phyloP scores from a whole-genome alignment of 2,797 vertebrate genomes.

The Lutjanus argentimaculatus region DNA sequence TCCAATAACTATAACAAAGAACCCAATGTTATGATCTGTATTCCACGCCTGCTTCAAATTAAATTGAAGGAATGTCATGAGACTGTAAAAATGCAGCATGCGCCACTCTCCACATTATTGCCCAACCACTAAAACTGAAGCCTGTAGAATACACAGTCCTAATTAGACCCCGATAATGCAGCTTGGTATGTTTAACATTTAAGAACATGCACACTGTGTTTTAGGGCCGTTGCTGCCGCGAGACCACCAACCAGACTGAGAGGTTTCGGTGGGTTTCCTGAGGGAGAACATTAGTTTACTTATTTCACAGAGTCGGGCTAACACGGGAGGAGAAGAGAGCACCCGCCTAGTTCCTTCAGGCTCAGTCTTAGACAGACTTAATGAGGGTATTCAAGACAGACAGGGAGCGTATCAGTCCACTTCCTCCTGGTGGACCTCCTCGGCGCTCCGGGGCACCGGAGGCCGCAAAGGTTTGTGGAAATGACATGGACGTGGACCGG shows the following conservation, averaged over 20 bases:
- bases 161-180: conserved; percentile 70
- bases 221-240: conserved; percentile 36
- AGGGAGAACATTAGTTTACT: conserved; percentile 63
- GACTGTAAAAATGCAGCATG: conserved; percentile 82
- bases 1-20: conserved; percentile 79
- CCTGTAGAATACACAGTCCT: conserved; percentile 63
- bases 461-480: conserved; percentile 54
- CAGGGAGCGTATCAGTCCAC: conserved; percentile 61
- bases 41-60: conserved; percentile 84
- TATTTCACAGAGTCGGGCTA: conserved; percentile 60
- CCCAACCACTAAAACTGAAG: conserved; percentile 74
- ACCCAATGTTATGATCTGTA: conserved; percentile 77
- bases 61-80: conserved; percentile 84
- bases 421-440: conserved; percentile 64
- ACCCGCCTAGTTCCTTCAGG: conserved; percentile 54
- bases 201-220: conserved; percentile 44
- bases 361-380: conserved; percentile 66
- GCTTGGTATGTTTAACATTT: conserved; percentile 44
- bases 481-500: conserved; percentile 47
- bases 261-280: conserved; percentile 65
- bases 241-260: conserved; percentile 72
- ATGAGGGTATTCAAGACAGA: conserved; percentile 69
- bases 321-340: conserved; percentile 43
- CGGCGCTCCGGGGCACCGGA: conserved; percentile 27
- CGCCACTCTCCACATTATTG: conserved; percentile 74